A percentile compares a stretch with the other conserved stretches of the same genome.
Conservation (phyloP, 2,888 invertebrate species). For the Nemotelus nigrinus region DNA sequence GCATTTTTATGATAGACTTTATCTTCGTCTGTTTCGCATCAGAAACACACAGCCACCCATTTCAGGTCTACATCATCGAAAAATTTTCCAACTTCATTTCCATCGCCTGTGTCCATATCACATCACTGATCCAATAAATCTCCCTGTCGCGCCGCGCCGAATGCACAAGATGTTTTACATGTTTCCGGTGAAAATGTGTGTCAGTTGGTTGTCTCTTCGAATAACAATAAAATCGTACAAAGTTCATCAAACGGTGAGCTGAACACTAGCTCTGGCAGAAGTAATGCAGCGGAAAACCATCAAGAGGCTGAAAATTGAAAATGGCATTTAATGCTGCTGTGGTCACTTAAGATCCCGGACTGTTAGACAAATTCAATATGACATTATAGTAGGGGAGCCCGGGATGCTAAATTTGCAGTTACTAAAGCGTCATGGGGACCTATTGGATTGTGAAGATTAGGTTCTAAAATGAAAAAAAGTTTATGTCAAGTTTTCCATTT, state of each 20-base stretch:
- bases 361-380: constrained; percentile 20
- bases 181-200: constrained; percentile 34
- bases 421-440: no score
- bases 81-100: no score
- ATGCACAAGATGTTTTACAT: constrained; percentile 13
- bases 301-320: constrained; percentile 13
- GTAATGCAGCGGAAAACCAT: background rate
- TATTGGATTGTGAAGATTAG: no score
- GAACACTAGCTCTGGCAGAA: background rate
- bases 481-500: no score
- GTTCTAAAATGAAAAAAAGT: no score
- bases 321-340: constrained; percentile 19
- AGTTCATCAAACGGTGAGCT: background rate
- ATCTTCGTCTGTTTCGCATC: no score
- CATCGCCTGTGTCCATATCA: no score
- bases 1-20: constrained; percentile 11
- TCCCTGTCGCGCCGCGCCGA: background rate
- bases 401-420: no score
- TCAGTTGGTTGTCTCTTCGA: constrained; percentile 5
- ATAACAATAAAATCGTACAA: background rate
- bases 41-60: no score
- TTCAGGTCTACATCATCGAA: no score
- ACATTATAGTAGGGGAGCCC: background rate
- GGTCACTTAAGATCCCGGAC: constrained; percentile 14
- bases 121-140: background rate